These are phyloP conservation scores for Myopa tessellatipennis DNA, from an alignment of 2,888 invertebrate genomes.

Conservation along the genomic window DNA sequence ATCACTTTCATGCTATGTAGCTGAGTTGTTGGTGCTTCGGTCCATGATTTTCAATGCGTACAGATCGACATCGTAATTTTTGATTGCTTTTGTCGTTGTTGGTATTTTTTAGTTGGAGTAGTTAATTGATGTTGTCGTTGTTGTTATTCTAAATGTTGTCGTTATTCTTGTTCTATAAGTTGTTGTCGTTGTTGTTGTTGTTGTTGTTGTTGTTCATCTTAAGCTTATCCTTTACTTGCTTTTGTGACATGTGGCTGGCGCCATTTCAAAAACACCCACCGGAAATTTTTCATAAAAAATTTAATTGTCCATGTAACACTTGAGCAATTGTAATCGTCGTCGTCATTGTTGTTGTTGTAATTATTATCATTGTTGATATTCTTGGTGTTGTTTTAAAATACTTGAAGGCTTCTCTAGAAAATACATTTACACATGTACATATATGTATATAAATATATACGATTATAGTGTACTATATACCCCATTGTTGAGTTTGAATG, in stretches of 20 bases:
- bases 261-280: constrained; percentile 53
- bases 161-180: neutral
- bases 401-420: too few relatives aligned
- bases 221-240: neutral
- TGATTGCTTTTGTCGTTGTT: neutral
- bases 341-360: neutral
- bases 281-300: constrained; percentile 62
- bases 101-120: neutral
- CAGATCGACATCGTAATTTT: neutral
- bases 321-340: constrained; percentile 47
- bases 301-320: constrained; percentile 63
- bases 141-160: neutral
- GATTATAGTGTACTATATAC: too few relatives aligned
- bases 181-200: neutral
- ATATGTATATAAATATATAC: too few relatives aligned
- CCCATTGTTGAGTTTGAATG: too few relatives aligned
- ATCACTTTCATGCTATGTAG: neutral
- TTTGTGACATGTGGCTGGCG: constrained; percentile 39
- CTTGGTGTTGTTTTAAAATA: too few relatives aligned
- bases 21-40: neutral
- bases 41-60: constrained; percentile 6
- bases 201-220: neutral
- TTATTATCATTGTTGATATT: neutral
- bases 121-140: neutral
- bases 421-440: too few relatives aligned